Evolutionary conservation across 2,113 vertebrate genomes (phyloP), one percentile per base, ranked within the genome.

Genomic region (Dipodomys ordii): DNA sequence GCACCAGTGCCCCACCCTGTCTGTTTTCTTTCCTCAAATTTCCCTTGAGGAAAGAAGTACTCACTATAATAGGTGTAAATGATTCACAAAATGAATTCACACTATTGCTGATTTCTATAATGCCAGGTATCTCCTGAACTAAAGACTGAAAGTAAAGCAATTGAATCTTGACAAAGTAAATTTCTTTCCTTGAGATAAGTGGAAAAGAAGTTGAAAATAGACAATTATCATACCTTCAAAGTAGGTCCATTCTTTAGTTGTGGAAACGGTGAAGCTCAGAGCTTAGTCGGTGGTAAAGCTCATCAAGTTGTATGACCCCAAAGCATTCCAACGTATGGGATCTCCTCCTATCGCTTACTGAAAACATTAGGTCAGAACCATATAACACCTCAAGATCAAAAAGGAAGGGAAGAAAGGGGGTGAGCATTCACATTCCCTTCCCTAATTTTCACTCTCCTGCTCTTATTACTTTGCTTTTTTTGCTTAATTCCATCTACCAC

Each of bases 281-380:
- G 6, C 49, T 71, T 65, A 15, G 0, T 57, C 46, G 57, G 19
- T 0, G 1, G 83, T 32, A 39, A 77, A 57, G 53, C 53, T 57
- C 12, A 57, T 57, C 53, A 57, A 57, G 53, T 16, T 57, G 53
- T 16, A 57, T 1, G 46, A 60, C 8, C 83, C 18, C n/a, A 67
- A 25, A 64, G 15, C 46, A n/a, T 1, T 22, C 32, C 3, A 62
- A 62, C 35, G n/a, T n/a, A n/a, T n/a, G 4, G 7, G 5, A 16
- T 28, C 28, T 15, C 44, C 91, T 78, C 44, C 57, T 68, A 27
- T 25, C 69, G 64, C 39, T 88, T 86, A 86, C 77, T 39, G 77
- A 65, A 90, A 89, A 53, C 27, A 20, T 69, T 91, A 88, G 32
- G 28, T 73, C 25, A 89, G 72, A 94, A 86, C 30, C 44, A 94